phyloP scores from a whole-genome alignment of 2,113 vertebrate species.

The Caloenas nicobarica region DNA sequence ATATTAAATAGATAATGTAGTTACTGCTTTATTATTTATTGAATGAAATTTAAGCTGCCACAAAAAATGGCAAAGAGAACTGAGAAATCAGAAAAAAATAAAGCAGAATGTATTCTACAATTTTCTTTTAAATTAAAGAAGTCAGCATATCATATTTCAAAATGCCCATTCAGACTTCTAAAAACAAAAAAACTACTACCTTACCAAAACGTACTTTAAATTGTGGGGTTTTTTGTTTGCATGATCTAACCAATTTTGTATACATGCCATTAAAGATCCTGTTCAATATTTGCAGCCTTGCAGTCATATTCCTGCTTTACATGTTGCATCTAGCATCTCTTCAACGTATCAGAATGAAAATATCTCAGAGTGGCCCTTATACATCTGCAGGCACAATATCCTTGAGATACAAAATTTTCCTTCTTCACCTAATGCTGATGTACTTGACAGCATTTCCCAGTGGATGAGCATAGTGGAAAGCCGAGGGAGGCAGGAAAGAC shows the following conservation, averaged over 20 bases:
- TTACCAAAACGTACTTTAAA: neutral
- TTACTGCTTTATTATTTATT: neutral
- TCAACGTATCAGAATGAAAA: neutral
- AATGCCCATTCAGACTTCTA: neutral
- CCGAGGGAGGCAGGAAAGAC: neutral
- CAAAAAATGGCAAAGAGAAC: neutral
- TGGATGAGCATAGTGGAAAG: accelerated
- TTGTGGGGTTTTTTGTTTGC: neutral
- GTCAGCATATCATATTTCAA: neutral
- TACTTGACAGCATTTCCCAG: neutral
- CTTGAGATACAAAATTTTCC: neutral
- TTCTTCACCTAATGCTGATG: neutral
- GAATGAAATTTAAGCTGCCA: neutral
- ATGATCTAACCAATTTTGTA: neutral
- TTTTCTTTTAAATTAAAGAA: neutral
- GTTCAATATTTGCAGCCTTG: neutral
- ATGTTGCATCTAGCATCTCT: neutral
- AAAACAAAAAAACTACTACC: neutral
- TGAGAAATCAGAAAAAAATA: neutral
- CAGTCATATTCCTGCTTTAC: neutral
- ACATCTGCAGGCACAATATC: neutral
- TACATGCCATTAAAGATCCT: neutral
- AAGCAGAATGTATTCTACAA: neutral
- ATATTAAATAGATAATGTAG: neutral
- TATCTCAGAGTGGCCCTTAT: neutral